Conservation (phyloP, 2,113 vertebrate genomes). For the Trichomycterus rosablanca region DNA sequence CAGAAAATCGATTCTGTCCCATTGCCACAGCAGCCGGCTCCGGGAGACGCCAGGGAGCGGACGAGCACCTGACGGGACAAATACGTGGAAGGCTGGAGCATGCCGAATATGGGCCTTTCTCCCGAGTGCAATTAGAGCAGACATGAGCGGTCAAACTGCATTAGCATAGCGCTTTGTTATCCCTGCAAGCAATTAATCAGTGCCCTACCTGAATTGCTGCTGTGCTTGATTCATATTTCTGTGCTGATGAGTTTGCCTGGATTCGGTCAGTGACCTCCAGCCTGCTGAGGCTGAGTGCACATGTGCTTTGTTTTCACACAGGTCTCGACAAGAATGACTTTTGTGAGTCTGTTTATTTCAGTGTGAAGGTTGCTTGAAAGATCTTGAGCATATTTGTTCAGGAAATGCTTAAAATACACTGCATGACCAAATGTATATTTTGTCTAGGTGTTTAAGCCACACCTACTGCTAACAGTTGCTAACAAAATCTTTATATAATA, state of each 20-base stretch:
- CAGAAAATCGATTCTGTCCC: conserved; percentile 40
- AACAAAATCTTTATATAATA: no score
- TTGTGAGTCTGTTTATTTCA: background rate
- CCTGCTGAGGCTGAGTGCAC: conserved; percentile 1
- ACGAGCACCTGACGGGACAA: conserved; percentile 30
- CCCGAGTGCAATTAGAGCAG: conserved; percentile 45
- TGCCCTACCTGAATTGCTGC: conserved; percentile 33
- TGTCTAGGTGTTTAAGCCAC: no score
- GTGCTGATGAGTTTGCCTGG: conserved; percentile 19
- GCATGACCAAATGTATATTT: no score
- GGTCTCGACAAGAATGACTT: background rate
- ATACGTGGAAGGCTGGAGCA: conserved; percentile 27
- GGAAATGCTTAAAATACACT: no score
- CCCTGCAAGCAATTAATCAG: conserved; percentile 51
- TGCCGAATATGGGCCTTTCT: conserved; percentile 32
- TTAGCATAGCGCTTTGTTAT: conserved; percentile 53
- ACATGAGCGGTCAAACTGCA: conserved; percentile 45
- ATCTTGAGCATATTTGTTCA: no score
- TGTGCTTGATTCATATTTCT: conserved; percentile 31
- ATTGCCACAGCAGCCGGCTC: conserved; percentile 7
- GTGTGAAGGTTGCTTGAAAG: background rate
- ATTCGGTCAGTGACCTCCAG: conserved; percentile 15
- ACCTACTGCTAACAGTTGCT: no score
- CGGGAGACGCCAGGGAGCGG: conserved; percentile 12
- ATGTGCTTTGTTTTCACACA: background rate